phyloP scores from a whole-genome alignment of 2,797 vertebrate genomes.

The Cyclura pinguis region DNA sequence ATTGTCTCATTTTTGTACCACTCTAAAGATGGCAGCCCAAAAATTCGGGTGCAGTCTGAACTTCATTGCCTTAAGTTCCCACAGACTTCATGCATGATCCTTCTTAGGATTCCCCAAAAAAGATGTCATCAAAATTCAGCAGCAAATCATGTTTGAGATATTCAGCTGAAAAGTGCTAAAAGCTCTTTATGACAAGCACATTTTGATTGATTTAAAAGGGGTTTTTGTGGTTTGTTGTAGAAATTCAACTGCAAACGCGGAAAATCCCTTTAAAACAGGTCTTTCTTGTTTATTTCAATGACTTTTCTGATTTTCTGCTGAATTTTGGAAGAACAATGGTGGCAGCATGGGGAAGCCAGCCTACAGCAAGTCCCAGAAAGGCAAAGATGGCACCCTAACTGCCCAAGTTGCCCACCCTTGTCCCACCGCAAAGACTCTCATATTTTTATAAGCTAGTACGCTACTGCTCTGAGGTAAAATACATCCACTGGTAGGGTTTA shows the following conservation, averaged over 20 bases:
- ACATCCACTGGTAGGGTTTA: background rate
- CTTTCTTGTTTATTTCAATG: background rate
- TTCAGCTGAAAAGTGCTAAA: no score
- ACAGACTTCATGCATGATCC: background rate
- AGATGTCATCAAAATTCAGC: background rate
- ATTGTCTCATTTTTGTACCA: background rate
- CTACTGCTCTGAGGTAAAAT: background rate
- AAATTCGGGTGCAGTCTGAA: background rate
- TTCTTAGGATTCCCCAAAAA: background rate
- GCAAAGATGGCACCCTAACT: no score
- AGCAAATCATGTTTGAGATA: background rate
- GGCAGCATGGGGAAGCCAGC: no score
- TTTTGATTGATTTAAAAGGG: background rate
- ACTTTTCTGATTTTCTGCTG: background rate
- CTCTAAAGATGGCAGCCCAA: background rate
- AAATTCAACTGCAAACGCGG: background rate
- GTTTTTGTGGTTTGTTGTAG: background rate
- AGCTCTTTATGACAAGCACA: background rate
- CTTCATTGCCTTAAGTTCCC: background rate
- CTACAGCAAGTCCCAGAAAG: no score
- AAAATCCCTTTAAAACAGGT: background rate
- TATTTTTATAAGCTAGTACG: background rate
- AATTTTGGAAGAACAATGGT: background rate
- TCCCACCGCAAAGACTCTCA: background rate
- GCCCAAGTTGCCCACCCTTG: background rate